Base-by-base conservation (phyloP, 2,888 invertebrate species). In the Cantharis flavilabris region DNA sequence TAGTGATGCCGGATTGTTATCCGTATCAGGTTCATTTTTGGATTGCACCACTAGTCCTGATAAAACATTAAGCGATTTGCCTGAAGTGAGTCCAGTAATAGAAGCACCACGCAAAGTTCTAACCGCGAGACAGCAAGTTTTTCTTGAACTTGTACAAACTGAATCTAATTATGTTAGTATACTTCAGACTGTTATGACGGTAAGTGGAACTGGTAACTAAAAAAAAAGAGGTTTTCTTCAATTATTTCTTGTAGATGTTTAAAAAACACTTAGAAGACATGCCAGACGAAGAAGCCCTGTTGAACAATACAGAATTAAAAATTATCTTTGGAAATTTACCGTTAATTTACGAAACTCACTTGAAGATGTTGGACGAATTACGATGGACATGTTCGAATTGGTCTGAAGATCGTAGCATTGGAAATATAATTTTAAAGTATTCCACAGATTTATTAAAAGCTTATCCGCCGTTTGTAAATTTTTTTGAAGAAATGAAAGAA, bases 391-490 rank as follows among this genome's bases (percentile, higher is more conserved):
- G 94, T 76, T 91, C 93, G 80, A 92, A 94, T 86, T 98, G 98
- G 97, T 93, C 93, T 80, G 98, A 98, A 87, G 96, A 97, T 85
- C 84, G 84, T 62, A 85, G 86, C 77, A 86, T 88, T 72, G 98
- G 98, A 9, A 93, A 95, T 86, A 94, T 98, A 83, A 95, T 98
- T 87, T 91, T 97, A 73, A 94, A 94, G 87, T 96, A 96, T 90
- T 94, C 96, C 73, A 94, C 95, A 73, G 97, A 96, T 85, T 91
- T 99, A 87, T 92, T 95, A 82, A 97, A 96, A 89, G 96, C 97
- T 1, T 99, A 99, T 90, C 98, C 98, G 79, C 97, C 98, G 18
- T 99, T 98, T 90, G 96, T 99, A 74, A 99, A 99, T 90, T 98
- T 96, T 90, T 98, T 98, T 89, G 98, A 99, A 89, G 96, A 97